Conservation (phyloP, 2,113 vertebrate species). For the Lepus americanus region DNA sequence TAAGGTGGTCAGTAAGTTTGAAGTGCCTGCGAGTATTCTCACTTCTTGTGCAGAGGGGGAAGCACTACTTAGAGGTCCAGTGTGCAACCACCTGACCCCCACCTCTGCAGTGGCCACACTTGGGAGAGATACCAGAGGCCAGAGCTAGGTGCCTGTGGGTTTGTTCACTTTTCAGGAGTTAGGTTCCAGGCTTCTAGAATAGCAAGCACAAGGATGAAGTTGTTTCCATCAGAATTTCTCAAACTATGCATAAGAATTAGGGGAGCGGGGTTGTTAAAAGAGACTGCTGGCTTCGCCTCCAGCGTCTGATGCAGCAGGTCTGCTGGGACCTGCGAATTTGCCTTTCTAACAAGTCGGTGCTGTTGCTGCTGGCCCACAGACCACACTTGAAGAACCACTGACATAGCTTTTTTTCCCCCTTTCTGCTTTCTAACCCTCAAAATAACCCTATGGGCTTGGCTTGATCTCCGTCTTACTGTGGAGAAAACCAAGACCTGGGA, state of each 20-base stretch:
- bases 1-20: background rate
- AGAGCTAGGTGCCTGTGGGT: background rate
- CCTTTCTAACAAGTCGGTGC: background rate
- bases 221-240: background rate
- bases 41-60: background rate
- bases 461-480: background rate
- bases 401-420: background rate
- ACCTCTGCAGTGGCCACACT: background rate
- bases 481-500: conserved; percentile 30
- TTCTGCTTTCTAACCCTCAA: background rate
- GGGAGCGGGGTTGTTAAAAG: background rate
- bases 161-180: background rate
- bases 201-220: background rate
- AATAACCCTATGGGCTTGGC: background rate
- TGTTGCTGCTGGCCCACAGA: background rate
- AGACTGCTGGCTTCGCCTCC: background rate
- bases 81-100: background rate
- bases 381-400: background rate
- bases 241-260: background rate
- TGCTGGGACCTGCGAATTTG: background rate
- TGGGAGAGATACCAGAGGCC: background rate
- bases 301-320: background rate
- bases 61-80: background rate
- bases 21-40: background rate
- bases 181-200: background rate